Base-by-base conservation (phyloP, 2,888 invertebrate species). In the Abscondita cerata region DNA sequence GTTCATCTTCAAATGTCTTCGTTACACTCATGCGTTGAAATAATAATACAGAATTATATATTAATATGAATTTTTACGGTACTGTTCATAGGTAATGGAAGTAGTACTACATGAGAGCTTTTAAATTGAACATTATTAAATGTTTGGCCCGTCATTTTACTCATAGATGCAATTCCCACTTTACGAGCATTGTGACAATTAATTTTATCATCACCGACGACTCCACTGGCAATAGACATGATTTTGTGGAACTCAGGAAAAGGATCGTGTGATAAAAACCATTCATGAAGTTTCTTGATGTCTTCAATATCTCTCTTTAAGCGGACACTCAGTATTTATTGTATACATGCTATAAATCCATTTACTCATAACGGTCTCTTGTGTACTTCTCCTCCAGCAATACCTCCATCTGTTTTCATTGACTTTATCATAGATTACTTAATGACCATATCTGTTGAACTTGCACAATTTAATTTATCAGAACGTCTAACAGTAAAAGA, bases 341-440 rank as follows among this genome's bases (percentile, higher is more conserved):
- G n/a, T n/a, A n/a, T n/a, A n/a, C n/a, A n/a, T n/a, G n/a, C n/a
- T n/a, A n/a, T n/a, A n/a, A 69, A 76, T 71, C 76, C 76, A 76
- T 74, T 76, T 78, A 66, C 76, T 72, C 61, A 78, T 69, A 11
- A 76, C 76, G 64, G 75, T 76, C 8, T 78, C 74, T 67, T 66
- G 34, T 13, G 75, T 77, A 75, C 77, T 76, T 75, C 77, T 68
- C 6, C 77, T 77, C 72, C 73, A 76, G 73, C 76, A 52, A 70
- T 77, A 66, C 77, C 78, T 67, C 78, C 78, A 70, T 75, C 73
- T 73, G 75, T 77, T 74, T 79, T 79, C 63, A 73, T 72, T 4
- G 69, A 18, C 67, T 73, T 74, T 71, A 74, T 73, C 59, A 73
- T 51, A 3, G 68, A 67, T 51, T 73, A 73, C 59, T 74, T 72